Evolutionary conservation across 1,140 invertebrate genomes (phyloP).

Genomic region (Cotesia vestalis): DNA sequence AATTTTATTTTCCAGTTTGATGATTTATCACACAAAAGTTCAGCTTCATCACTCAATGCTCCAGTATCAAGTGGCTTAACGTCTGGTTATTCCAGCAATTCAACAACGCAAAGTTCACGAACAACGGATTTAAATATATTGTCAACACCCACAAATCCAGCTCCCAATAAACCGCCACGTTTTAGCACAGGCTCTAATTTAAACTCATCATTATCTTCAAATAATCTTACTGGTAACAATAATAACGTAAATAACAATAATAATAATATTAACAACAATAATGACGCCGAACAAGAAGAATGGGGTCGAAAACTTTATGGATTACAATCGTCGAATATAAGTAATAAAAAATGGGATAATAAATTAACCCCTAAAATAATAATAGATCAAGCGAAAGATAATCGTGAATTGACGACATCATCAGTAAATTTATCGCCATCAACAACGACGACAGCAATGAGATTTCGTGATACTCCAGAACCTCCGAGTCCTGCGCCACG

Average conservation of each 20-base stretch:
- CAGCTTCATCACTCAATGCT: slow-evolving; percentile 79
- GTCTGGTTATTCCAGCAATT: slow-evolving; percentile 34
- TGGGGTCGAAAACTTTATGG: slow-evolving; percentile 86
- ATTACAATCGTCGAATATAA: slow-evolving; percentile 62
- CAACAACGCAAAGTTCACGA: slow-evolving; percentile 38
- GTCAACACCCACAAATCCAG: slow-evolving; percentile 53
- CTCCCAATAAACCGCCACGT: slow-evolving; percentile 67
- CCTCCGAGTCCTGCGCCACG: slow-evolving; percentile 53
- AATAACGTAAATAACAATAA: slow-evolving; percentile 36
- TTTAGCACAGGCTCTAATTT: slow-evolving; percentile 56
- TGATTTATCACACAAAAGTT: slow-evolving; percentile 88
- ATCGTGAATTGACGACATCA: slow-evolving; percentile 43
- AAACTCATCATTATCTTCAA: slow-evolving; percentile 52
- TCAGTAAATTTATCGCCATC: slow-evolving; percentile 47
- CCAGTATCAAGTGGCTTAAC: slow-evolving; percentile 48
- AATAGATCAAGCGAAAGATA: slow-evolving; percentile 53
- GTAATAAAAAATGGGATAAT: slow-evolving; percentile 60
- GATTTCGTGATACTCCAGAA: slow-evolving; percentile 52
- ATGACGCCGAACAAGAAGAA: slow-evolving; percentile 72
- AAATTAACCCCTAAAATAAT: slow-evolving; percentile 54
- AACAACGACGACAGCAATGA: slow-evolving; percentile 48
- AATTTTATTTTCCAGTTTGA: slow-evolving; percentile 71
- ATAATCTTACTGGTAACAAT: not conserved
- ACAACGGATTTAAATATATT: slow-evolving; percentile 40
- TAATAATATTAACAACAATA: slow-evolving; percentile 42